These are phyloP conservation scores for Lophotis ruficrista DNA, from an alignment of 2,113 vertebrate species.

Conservation along the genomic window DNA sequence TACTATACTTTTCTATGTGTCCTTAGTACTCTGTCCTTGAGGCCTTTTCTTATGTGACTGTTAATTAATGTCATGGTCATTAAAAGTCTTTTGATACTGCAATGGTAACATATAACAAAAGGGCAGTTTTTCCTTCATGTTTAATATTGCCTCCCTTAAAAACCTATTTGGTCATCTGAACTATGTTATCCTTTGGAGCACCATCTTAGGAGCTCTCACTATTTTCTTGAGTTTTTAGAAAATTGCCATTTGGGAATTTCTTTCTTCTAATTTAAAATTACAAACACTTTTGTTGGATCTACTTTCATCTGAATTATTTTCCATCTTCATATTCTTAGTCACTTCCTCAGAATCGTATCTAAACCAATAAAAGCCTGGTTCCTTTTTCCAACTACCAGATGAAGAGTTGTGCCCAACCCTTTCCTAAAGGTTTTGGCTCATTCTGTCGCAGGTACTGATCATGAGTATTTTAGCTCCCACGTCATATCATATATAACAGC, in stretches of 20 bases:
- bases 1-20: not conserved
- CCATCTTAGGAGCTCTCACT: not conserved
- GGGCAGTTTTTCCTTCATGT: not conserved
- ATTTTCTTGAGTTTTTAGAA: not conserved
- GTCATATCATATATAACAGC: not conserved
- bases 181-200: not conserved
- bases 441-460: not conserved
- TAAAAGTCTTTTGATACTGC: not conserved
- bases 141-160: not conserved
- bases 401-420: not conserved
- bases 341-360: not conserved
- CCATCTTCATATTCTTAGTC: not conserved
- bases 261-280: not conserved
- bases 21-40: not conserved
- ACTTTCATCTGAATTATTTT: not conserved
- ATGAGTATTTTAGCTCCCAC: not conserved
- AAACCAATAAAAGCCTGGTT: not conserved
- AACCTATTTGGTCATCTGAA: not conserved
- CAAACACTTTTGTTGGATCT: not conserved
- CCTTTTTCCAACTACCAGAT: not conserved
- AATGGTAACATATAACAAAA: not conserved
- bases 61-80: not conserved
- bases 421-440: not conserved
- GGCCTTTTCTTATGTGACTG: not conserved
- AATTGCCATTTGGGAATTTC: not conserved